Evolutionary conservation across 2,888 invertebrate genomes (phyloP), one percentile per base, ranked within the genome.

Genomic region (Alentia gelatinosa): DNA sequence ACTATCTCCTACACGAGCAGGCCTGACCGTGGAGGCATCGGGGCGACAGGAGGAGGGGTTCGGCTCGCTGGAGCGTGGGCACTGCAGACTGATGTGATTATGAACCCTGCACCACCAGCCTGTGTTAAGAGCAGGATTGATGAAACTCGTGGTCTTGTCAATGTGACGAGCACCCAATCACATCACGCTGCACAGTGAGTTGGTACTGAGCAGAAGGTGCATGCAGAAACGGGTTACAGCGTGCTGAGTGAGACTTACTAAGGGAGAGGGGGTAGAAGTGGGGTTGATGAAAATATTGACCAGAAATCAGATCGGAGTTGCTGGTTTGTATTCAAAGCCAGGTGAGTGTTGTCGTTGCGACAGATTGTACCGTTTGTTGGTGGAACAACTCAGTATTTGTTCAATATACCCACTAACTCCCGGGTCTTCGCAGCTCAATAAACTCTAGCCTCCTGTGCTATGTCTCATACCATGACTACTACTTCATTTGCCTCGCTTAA

Each of bases 261-360:
- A n/a, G n/a, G 79, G 37, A 19, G 9, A 35, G 79, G 37, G 39
- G 7, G 79, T 26, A 33, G 74, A 26, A 33, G 79, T 35, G 79
- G 79, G 79, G 33, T 26, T 74, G 74, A 74, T 56, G 56, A n/a
- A n/a, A 56, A 56, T 56, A 56, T 56, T 56, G 56, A 56, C 56
- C 56, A 56, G 56, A 12, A 56, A 56, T 56, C n/a, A 12, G 56
- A 12, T n/a, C 56, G 56, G n/a, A 19, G n/a, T 19, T 56, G 56
- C 23, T 68, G 23, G 68, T 47, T 47, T 68, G 68, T 68, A 30
- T 68, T 68, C 68, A 68, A 5, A 68, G 68, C n/a, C 68, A 68
- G 68, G 68, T 68, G 68, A 4, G 68, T 68, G 68, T 68, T 68
- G 23, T 68, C n/a, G 30, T 68, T 68, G 68, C 68, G 47, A 7